Conservation (phyloP, 2,888 invertebrate species). For the Tanytarsus gracilentus region DNA sequence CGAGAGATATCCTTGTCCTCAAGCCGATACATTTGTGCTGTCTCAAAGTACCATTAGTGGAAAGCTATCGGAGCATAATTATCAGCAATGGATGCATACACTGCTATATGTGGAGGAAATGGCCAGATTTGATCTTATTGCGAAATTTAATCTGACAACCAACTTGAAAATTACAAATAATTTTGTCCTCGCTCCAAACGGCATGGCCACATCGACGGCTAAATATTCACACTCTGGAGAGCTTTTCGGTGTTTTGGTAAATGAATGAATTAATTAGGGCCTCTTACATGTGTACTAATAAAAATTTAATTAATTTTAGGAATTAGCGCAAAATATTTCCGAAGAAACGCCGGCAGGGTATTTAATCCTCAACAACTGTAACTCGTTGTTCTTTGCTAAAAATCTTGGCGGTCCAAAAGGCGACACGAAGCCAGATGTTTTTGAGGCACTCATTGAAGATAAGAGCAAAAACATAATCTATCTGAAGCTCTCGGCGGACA, state of each 20-base stretch:
- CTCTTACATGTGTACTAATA: neutral
- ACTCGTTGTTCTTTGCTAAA: conserved; percentile 54
- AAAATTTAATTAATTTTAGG: conserved; percentile 1
- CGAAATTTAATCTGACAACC: conserved; percentile 59
- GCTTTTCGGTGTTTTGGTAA: conserved; percentile 62
- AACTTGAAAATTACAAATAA: conserved; percentile 54
- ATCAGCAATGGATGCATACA: conserved; percentile 64
- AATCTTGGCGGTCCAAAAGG: conserved; percentile 30
- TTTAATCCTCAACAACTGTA: conserved; percentile 66
- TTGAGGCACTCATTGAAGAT: conserved; percentile 69
- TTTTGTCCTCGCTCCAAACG: conserved; percentile 59
- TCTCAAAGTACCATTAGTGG: conserved; percentile 60
- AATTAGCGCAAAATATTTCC: conserved; percentile 51
- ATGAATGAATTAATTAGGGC: neutral
- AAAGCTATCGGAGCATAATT: conserved; percentile 57
- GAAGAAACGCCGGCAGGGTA: conserved; percentile 76
- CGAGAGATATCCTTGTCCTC: conserved; percentile 56
- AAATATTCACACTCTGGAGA: conserved; percentile 70
- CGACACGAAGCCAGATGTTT: conserved; percentile 48
- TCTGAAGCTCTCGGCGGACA: conserved; percentile 56
- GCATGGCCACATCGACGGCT: conserved; percentile 59
- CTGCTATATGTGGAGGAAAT: conserved; percentile 68
- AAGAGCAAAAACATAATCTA: conserved; percentile 72
- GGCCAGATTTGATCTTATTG: conserved; percentile 58
- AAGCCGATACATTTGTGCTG: conserved; percentile 55